These are phyloP conservation scores for Xiphorhynchus erythropygius DNA, from an alignment of 2,797 vertebrate species.

Conservation along the genomic window DNA sequence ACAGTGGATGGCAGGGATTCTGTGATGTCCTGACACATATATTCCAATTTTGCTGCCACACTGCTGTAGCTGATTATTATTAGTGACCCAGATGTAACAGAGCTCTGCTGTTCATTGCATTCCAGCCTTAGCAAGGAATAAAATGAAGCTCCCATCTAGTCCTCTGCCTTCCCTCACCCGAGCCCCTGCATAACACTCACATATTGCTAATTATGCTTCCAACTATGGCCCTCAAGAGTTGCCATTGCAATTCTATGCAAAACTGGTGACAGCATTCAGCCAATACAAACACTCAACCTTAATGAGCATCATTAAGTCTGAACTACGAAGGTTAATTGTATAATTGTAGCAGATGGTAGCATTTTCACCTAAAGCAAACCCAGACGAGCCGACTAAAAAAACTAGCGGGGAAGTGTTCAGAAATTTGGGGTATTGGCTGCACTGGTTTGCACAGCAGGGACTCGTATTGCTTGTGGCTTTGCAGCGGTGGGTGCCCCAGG, in stretches of 20 bases:
- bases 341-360: slow-evolving; percentile 49
- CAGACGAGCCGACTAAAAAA: slow-evolving; percentile 20
- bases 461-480: fast-evolving
- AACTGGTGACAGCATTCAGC: neutral
- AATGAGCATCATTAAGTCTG: slow-evolving; percentile 36
- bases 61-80: neutral
- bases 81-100: neutral
- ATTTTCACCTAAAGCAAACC: slow-evolving; percentile 50
- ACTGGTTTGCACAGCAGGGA: neutral
- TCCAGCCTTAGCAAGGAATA: neutral
- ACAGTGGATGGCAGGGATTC: neutral
- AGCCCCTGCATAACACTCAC: neutral
- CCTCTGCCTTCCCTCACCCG: neutral
- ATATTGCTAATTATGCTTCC: neutral
- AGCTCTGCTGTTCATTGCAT: neutral
- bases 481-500: fast-evolving
- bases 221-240: neutral
- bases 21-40: fast-evolving
- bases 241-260: neutral
- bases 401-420: neutral
- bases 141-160: neutral
- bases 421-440: neutral
- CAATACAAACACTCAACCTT: slow-evolving; percentile 16
- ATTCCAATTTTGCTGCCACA: neutral
- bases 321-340: slow-evolving; percentile 47